A percentile compares a stretch with the other conserved stretches of the same genome.
These are phyloP conservation scores for Drosophila watanabei DNA, from an alignment of 1,140 invertebrate species.

Conservation along the genomic window DNA sequence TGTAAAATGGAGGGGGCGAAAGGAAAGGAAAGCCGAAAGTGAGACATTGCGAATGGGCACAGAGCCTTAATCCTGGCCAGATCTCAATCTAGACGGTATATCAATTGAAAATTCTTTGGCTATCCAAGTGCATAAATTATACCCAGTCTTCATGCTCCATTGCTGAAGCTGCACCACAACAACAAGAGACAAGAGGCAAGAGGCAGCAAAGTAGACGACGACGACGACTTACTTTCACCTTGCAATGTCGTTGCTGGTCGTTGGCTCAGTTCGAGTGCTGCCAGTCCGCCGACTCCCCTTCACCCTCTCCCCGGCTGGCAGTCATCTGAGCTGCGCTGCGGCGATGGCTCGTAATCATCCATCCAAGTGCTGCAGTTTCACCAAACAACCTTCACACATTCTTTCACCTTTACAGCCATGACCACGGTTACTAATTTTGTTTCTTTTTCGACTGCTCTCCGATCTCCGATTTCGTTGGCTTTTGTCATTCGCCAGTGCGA, in stretches of 20 bases:
- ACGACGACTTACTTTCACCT: conserved; percentile 84
- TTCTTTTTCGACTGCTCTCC: conserved; percentile 38
- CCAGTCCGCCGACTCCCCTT: conserved; percentile 4
- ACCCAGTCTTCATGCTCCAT: conserved; percentile 39
- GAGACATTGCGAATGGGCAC: conserved; percentile 69
- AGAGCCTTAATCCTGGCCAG: conserved; percentile 69
- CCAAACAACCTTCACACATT: conserved; percentile 86
- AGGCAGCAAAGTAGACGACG: conserved; percentile 29
- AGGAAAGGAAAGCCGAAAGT: conserved; percentile 66
- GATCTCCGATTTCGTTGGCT: conserved; percentile 46
- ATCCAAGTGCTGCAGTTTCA: conserved; percentile 78
- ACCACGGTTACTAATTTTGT: conserved; percentile 84
- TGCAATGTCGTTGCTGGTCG: conserved; percentile 85
- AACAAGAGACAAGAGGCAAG: conserved; percentile 17
- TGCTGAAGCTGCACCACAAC: conserved; percentile 10
- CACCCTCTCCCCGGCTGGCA: conserved; percentile 7
- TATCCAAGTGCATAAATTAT: conserved; percentile 74
- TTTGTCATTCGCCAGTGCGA: conserved; percentile 1
- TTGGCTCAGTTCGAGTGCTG: conserved; percentile 81
- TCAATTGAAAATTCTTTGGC: conserved; percentile 77
- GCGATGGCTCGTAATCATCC: conserved; percentile 70
- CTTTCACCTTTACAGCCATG: conserved; percentile 85
- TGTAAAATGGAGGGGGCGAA: conserved; percentile 83
- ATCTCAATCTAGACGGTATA: conserved; percentile 75
- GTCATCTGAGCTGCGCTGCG: conserved; percentile 59